A percentile compares a stretch with the other conserved stretches of the same genome.
Evolutionary conservation across 2,113 vertebrate species (phyloP).

Genomic region (Dinomys branickii): DNA sequence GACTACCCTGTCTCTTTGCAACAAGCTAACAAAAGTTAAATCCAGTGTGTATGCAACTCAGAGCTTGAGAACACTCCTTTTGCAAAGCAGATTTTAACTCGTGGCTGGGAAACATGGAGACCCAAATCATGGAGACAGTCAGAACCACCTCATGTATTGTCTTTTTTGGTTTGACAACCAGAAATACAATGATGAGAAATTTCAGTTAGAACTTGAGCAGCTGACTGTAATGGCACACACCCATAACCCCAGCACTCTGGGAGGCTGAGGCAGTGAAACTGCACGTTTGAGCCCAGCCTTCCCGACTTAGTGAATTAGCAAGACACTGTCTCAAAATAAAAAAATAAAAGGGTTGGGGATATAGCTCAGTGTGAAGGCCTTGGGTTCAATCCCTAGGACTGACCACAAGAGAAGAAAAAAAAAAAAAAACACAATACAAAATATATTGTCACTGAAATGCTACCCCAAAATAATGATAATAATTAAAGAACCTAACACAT

Average conservation of each 20-base stretch:
- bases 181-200: background rate
- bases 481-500: background rate
- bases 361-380: background rate
- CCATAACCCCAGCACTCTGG: background rate
- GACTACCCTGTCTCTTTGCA: background rate
- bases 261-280: background rate
- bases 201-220: background rate
- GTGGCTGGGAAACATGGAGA: background rate
- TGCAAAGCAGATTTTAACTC: conserved; percentile 23
- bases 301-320: background rate
- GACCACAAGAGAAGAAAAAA: background rate
- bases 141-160: background rate
- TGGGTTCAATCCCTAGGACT: background rate
- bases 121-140: background rate
- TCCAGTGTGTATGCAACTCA: background rate
- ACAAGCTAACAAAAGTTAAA: conserved; percentile 33
- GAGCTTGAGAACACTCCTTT: background rate
- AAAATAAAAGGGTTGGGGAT: background rate
- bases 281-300: background rate
- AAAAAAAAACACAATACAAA: background rate
- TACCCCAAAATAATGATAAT: background rate
- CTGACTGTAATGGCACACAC: background rate
- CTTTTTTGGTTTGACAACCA: background rate
- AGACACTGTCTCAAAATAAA: background rate
- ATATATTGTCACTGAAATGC: background rate